Base-by-base conservation (phyloP, 2,888 invertebrate species). In the Belgica antarctica region DNA sequence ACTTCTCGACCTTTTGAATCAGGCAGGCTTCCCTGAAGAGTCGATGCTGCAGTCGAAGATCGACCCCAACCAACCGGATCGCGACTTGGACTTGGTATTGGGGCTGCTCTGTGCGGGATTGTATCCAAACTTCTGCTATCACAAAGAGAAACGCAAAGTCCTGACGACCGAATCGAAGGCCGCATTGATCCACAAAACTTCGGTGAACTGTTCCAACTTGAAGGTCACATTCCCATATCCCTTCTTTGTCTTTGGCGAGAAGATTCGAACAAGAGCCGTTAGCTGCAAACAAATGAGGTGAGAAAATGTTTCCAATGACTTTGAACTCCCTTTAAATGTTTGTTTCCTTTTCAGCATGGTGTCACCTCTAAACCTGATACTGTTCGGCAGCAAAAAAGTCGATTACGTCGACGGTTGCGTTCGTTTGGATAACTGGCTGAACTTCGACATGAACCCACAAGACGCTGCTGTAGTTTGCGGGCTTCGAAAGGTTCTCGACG, bases 181-280 rank as follows among this genome's bases (percentile, higher is more conserved):
- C 0, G 98, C 98, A 0, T 82, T 99, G 1, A 90, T 99, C 72
- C 96, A 97, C 81, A 98, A 97, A 80, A 94, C 95, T 0, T 98
- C 97, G 0, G 96, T 98, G 1, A 96, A 97, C 82, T 94, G 94
- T 79, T 89, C 88, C 75, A 92, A 91, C 77, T 82, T 86, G 65
- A 91, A 91, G 63, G 88, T 90, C 71, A 85, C 85, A 73, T 97
- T 97, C 77, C 90, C 92, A 0, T 96, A 92, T 73, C 98, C 98
- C 0, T 90, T 96, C 78, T 96, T 99, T 78, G 92, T 99, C 71
- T 99, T 98, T 79, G 96, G 97, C 0, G 98, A 99, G 82, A 99
- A 99, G 84, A 94, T 98, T 70, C 87, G 97, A 70, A 96, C 97
- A 0, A 84, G 94, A 70, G 96, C 96, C 0, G 94, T 99, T 63